Evolutionary conservation across 2,888 invertebrate species (phyloP).

Genomic region (Yponomeuta plumbellus): DNA sequence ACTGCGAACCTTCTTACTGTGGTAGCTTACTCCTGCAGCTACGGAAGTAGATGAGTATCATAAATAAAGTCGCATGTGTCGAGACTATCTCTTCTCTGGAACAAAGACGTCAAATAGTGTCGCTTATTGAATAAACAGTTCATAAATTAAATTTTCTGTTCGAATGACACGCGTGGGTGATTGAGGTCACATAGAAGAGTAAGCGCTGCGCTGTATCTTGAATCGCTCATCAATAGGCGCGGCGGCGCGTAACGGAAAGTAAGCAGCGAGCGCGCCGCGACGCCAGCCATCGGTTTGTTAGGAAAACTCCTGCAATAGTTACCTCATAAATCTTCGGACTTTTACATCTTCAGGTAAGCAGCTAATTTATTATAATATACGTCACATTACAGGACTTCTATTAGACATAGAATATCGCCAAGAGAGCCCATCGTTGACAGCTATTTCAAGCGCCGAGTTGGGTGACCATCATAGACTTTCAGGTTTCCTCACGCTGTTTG

Average conservation of each 20-base stretch:
- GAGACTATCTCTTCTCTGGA: not conserved
- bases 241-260: conserved; percentile 64
- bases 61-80: not conserved
- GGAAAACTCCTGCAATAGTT: not conserved
- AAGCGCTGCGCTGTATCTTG: conserved; percentile 30
- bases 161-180: conserved; percentile 31
- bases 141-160: not conserved
- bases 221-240: conserved; percentile 43
- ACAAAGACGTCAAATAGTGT: not conserved
- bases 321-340: not conserved
- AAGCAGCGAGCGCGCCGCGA: conserved; percentile 17
- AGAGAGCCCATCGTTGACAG: too few relatives aligned
- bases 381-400: too few relatives aligned
- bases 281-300: conserved; percentile 26
- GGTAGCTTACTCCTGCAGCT: too few relatives aligned
- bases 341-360: not conserved
- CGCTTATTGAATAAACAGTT: not conserved
- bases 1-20: too few relatives aligned
- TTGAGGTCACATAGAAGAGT: conserved; percentile 38
- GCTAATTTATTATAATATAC: too few relatives aligned
- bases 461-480: too few relatives aligned
- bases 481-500: too few relatives aligned
- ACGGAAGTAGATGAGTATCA: not conserved
- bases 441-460: too few relatives aligned
- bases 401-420: too few relatives aligned